Evolutionary conservation across 1,140 invertebrate species (phyloP).

Genomic region (Leptinotarsa lineolata): DNA sequence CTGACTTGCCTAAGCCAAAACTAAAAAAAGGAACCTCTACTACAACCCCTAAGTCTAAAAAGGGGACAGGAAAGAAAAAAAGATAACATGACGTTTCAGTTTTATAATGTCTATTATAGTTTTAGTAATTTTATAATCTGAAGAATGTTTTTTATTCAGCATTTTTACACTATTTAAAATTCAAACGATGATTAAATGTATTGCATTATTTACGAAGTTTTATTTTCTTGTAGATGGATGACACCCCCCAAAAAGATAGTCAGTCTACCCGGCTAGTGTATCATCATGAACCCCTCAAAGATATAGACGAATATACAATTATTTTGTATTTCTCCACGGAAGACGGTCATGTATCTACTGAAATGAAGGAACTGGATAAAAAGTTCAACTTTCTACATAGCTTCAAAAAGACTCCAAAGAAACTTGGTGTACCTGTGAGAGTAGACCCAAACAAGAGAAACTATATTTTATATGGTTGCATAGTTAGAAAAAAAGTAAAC

Average conservation of each 20-base stretch:
- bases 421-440: constrained; percentile 21
- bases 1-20: not conserved
- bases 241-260: constrained; percentile 3
- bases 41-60: constrained; percentile 5
- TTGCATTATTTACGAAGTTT: not conserved
- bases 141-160: not conserved
- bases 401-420: constrained; percentile 29
- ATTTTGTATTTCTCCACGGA: constrained; percentile 47
- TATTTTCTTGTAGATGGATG: constrained; percentile 8
- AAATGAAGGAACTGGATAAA: constrained; percentile 40
- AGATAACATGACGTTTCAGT: not conserved
- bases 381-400: constrained; percentile 40
- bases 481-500: constrained; percentile 36
- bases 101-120: not conserved
- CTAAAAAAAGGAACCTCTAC: not conserved
- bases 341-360: constrained; percentile 39
- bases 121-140: not conserved
- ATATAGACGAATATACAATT: constrained; percentile 29
- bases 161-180: not conserved
- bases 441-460: constrained; percentile 22
- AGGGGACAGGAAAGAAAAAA: not conserved
- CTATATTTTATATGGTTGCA: constrained; percentile 42
- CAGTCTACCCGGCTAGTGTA: constrained; percentile 9
- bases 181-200: not conserved
- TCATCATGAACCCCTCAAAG: not conserved